phyloP scores from a whole-genome alignment of 2,113 vertebrate species.

The Pedetes capensis region DNA sequence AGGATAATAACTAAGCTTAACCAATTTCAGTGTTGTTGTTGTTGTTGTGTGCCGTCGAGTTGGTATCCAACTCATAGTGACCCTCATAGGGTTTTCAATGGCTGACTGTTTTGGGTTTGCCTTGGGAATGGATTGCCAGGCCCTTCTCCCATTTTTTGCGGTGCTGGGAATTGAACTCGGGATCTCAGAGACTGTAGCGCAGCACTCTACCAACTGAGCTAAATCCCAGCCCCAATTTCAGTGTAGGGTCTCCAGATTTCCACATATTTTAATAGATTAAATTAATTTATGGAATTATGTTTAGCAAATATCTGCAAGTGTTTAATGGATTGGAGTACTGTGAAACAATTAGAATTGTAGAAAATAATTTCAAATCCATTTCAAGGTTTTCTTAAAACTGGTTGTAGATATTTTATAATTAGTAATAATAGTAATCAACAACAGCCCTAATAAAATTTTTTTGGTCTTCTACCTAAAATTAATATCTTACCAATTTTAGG shows the following conservation, averaged over 20 bases:
- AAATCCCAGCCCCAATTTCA: too few relatives aligned
- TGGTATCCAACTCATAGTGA: too few relatives aligned
- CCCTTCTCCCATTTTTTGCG: too few relatives aligned
- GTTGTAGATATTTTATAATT: neutral
- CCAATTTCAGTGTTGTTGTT: neutral
- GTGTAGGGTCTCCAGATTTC: neutral
- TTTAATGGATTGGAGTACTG: neutral
- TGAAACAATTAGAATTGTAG: neutral
- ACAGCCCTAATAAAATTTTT: neutral
- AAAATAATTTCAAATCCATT: neutral
- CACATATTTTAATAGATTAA: neutral
- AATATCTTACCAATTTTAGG: neutral
- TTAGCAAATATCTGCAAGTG: neutral
- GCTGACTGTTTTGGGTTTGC: too few relatives aligned
- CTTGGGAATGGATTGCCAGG: too few relatives aligned
- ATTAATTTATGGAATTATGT: neutral
- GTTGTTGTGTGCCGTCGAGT: too few relatives aligned
- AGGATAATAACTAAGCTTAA: neutral
- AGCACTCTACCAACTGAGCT: too few relatives aligned
- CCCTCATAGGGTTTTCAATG: too few relatives aligned
- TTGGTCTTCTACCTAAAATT: neutral
- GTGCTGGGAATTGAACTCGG: too few relatives aligned
- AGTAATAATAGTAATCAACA: neutral
- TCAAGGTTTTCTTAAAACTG: neutral
- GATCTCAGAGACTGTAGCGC: too few relatives aligned